Conservation (phyloP, 2,113 vertebrate genomes). For the Sinocyclocheilus anophthalmus region DNA sequence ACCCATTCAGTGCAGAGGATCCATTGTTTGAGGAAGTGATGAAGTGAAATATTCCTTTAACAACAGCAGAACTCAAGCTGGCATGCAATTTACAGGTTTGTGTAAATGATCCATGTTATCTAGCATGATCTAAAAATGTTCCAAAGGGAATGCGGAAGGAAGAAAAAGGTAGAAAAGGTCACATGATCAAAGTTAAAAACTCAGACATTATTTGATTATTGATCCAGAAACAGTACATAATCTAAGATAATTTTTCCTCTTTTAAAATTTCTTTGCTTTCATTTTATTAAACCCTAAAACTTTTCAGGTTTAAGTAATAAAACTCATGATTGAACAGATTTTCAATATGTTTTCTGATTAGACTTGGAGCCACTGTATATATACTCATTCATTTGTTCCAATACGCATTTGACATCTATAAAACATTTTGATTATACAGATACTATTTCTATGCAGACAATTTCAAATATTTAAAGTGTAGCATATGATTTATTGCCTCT, state of each 20-base stretch:
- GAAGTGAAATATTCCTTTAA: background rate
- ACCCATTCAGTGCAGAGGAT: background rate
- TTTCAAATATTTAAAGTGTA: constrained; percentile 37
- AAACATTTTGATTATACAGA: background rate
- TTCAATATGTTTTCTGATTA: background rate
- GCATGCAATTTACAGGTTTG: background rate
- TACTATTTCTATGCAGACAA: background rate
- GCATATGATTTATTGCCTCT: constrained; percentile 44
- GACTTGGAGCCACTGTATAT: background rate
- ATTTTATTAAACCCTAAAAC: background rate
- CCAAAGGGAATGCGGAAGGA: background rate
- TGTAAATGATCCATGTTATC: background rate
- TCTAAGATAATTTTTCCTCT: background rate
- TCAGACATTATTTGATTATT: background rate
- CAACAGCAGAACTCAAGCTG: background rate
- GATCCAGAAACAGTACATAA: background rate
- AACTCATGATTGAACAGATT: background rate
- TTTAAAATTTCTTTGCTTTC: background rate
- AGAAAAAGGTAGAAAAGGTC: background rate
- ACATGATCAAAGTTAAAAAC: background rate
- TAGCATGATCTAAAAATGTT: background rate
- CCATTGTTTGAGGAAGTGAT: background rate
- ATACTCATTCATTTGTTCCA: background rate
- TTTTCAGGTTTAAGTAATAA: too few species aligned
- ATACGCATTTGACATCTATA: background rate